Conservation (phyloP, 2,888 invertebrate species). For the Balanococcus diminutus region DNA sequence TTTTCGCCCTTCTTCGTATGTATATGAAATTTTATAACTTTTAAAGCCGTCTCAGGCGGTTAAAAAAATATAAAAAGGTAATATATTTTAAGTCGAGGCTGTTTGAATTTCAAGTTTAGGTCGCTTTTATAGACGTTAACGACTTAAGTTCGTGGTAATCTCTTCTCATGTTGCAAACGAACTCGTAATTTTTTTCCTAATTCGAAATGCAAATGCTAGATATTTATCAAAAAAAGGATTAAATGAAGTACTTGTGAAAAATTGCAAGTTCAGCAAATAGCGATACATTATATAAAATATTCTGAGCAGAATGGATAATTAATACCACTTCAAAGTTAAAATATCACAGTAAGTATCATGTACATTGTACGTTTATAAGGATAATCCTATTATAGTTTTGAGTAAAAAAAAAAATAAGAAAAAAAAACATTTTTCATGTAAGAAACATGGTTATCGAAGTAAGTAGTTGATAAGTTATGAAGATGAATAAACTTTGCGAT, state of each 20-base stretch:
- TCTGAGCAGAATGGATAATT: too few relatives aligned
- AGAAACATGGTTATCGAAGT: too few relatives aligned
- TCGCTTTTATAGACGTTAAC: conserved; percentile 3
- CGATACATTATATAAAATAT: too few relatives aligned
- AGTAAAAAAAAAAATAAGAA: too few relatives aligned
- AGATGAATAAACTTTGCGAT: too few relatives aligned
- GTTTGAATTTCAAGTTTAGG: neutral
- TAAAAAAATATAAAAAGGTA: conserved; percentile 13
- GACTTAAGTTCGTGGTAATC: neutral
- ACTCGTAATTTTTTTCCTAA: neutral
- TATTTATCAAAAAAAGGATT: conserved; percentile 9
- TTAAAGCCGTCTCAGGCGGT: conserved; percentile 5
- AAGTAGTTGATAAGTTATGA: too few relatives aligned
- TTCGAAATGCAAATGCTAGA: neutral
- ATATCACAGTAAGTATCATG: too few relatives aligned
- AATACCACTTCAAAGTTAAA: too few relatives aligned
- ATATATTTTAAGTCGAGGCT: neutral
- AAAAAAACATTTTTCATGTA: too few relatives aligned
- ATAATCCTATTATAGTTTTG: too few relatives aligned
- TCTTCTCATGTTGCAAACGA: neutral
- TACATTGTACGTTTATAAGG: too few relatives aligned
- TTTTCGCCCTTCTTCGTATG: neutral
- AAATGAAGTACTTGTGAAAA: neutral
- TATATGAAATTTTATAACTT: conserved; percentile 12
- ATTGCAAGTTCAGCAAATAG: neutral